These are phyloP conservation scores for Delichon dasypus DNA, from an alignment of 2,797 vertebrate species.

Conservation along the genomic window DNA sequence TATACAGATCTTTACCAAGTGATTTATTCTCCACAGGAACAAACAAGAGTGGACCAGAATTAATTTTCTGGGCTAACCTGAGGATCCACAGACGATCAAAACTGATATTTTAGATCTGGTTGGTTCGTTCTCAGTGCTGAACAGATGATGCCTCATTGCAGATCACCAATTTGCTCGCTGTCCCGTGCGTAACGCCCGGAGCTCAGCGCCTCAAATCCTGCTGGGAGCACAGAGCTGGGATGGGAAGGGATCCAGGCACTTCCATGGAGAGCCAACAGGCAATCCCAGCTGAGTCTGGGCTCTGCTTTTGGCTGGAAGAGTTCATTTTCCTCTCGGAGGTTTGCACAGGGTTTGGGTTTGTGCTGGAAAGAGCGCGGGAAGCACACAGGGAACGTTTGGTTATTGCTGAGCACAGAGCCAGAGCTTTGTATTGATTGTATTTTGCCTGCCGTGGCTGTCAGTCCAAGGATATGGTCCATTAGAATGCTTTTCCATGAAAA, in stretches of 20 bases:
- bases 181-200: background rate
- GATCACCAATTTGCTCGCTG: background rate
- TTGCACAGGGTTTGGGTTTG: background rate
- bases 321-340: background rate
- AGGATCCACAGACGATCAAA: background rate
- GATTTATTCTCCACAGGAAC: background rate
- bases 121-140: background rate
- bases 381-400: rapidly evolving
- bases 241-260: background rate
- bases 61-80: background rate
- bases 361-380: background rate
- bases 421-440: background rate
- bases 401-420: background rate
- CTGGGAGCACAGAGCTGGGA: background rate
- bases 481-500: background rate
- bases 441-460: background rate
- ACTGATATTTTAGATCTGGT: background rate
- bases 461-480: background rate
- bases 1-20: background rate
- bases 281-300: background rate
- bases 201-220: background rate
- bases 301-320: background rate
- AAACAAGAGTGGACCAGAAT: background rate
- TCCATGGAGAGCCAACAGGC: background rate
- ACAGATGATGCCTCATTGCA: background rate